A percentile compares a stretch with the other conserved stretches of the same genome.
These are phyloP conservation scores for Procambarus virginalis DNA, from an alignment of 1,140 invertebrate genomes.

Conservation along the genomic window DNA sequence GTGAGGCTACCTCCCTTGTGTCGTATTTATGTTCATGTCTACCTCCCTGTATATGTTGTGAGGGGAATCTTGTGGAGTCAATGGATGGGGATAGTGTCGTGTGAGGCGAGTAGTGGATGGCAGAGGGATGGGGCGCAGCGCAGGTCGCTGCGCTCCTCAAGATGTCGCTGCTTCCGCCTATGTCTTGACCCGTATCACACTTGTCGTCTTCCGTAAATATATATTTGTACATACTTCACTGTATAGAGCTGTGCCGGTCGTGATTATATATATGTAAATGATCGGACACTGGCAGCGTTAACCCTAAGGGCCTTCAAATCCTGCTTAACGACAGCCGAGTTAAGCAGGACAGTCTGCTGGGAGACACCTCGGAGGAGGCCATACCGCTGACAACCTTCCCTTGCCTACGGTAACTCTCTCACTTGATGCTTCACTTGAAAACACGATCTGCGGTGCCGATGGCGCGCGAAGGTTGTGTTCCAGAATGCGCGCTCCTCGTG, in stretches of 20 bases:
- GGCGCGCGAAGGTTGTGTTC: no score
- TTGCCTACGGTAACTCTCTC: no score
- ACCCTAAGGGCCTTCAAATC: constrained; percentile 41
- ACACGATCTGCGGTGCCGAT: no score
- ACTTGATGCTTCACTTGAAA: no score
- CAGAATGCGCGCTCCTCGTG: no score
- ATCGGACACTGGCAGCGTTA: not conserved
- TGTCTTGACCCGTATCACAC: constrained; percentile 28
- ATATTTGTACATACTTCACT: not conserved
- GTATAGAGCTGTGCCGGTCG: not conserved
- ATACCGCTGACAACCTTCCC: not conserved
- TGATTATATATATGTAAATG: constrained; percentile 5
- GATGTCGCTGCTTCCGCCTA: not conserved
- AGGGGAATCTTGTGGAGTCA: not conserved
- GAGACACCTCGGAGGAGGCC: not conserved
- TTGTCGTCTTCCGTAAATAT: constrained; percentile 51
- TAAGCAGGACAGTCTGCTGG: constrained; percentile 15
- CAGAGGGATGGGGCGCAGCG: not conserved
- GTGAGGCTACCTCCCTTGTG: no score
- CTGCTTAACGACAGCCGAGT: constrained; percentile 44
- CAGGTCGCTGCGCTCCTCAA: constrained; percentile 4
- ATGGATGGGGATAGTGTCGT: no score
- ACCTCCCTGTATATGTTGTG: not conserved
- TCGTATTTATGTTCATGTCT: not conserved
- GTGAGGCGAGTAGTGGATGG: not conserved